phyloP scores from a whole-genome alignment of 1,140 invertebrate genomes.

The Drosophila pachea region DNA sequence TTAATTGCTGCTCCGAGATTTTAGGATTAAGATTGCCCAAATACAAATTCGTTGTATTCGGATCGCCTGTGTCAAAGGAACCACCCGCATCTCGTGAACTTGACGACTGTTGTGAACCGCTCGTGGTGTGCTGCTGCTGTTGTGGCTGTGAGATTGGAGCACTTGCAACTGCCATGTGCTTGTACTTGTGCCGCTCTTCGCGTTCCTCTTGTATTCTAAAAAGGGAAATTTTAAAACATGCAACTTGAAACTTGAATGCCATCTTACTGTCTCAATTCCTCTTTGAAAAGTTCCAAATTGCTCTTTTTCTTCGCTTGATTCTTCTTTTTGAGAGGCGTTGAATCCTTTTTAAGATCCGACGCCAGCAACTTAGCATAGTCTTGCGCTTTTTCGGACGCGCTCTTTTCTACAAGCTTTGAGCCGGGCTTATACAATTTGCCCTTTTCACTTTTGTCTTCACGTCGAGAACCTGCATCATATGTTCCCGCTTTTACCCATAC shows the following conservation, averaged over 20 bases:
- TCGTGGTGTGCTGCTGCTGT: conserved; percentile 38
- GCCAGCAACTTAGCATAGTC: conserved; percentile 86
- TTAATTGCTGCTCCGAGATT: conserved; percentile 94
- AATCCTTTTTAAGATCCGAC: conserved; percentile 81
- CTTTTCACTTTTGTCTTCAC: conserved; percentile 93
- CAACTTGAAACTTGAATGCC: too few species aligned
- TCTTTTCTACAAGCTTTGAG: conserved; percentile 84
- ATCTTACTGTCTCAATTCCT: conserved; percentile 91
- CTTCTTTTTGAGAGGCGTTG: conserved; percentile 86
- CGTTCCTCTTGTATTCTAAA: conserved; percentile 96
- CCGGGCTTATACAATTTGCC: conserved; percentile 96
- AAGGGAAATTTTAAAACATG: conserved; percentile 21
- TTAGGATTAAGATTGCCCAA: conserved; percentile 98
- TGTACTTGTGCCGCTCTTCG: conserved; percentile 96
- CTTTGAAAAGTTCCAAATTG: conserved; percentile 98
- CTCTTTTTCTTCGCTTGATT: conserved; percentile 94
- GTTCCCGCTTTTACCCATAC: conserved; percentile 98
- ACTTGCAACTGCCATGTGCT: conserved; percentile 80
- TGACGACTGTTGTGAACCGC: conserved; percentile 37
- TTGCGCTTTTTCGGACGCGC: conserved; percentile 81
- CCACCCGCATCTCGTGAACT: conserved; percentile 81
- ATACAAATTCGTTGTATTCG: conserved; percentile 98
- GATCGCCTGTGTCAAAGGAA: conserved; percentile 96
- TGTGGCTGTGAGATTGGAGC: conserved; percentile 44
- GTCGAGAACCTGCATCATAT: conserved; percentile 95